phyloP scores from a whole-genome alignment of 2,888 invertebrate genomes.

The Calliopum simillimum region DNA sequence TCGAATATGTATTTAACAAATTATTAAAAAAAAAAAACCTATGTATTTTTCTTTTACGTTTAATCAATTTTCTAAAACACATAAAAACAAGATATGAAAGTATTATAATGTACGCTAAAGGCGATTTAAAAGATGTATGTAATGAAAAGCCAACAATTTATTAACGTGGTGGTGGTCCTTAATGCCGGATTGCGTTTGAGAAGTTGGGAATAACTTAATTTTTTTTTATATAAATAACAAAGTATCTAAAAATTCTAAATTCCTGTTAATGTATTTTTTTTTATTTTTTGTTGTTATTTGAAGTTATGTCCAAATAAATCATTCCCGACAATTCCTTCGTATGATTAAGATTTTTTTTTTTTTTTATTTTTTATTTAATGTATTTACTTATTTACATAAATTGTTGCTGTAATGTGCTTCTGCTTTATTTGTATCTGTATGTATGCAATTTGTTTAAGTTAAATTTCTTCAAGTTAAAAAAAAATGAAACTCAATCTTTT shows the following conservation, averaged over 20 bases:
- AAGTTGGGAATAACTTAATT: too few relatives aligned
- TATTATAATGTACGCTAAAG: not conserved
- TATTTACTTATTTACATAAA: slow-evolving; percentile 62
- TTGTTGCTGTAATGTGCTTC: slow-evolving; percentile 36
- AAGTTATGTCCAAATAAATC: too few relatives aligned
- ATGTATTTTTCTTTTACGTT: not conserved
- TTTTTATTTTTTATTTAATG: slow-evolving; percentile 53
- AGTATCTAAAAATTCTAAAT: too few relatives aligned
- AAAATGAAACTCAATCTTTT: slow-evolving; percentile 35
- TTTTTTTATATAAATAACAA: too few relatives aligned
- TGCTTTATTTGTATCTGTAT: slow-evolving; percentile 33
- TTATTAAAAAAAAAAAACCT: slow-evolving; percentile 1
- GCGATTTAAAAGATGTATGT: not conserved
- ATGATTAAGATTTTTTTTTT: not conserved
- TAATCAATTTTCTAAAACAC: slow-evolving; percentile 18
- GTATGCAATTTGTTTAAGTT: slow-evolving; percentile 34
- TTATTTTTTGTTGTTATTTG: too few relatives aligned
- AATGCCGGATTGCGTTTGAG: slow-evolving; percentile 5
- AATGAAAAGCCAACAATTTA: not conserved
- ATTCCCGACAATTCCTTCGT: too few relatives aligned
- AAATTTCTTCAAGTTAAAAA: slow-evolving; percentile 41
- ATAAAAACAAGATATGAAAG: not conserved
- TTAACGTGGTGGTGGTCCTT: slow-evolving; percentile 18
- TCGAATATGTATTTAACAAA: slow-evolving; percentile 14
- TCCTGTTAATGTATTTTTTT: too few relatives aligned